Conservation (phyloP, 2,113 vertebrate species). For the Cynopterus brachyotis region DNA sequence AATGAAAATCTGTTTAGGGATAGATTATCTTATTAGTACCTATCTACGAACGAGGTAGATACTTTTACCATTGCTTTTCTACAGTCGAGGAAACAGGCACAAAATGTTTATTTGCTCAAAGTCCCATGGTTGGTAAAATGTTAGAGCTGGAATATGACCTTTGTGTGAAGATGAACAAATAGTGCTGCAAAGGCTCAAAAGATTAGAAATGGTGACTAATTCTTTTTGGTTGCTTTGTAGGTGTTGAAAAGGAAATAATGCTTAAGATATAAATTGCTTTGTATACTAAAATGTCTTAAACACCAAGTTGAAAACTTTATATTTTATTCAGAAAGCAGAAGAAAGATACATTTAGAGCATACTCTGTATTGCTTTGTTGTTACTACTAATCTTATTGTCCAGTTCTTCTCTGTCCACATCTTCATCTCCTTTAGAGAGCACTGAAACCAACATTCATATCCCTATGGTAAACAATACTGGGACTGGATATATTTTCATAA, state of each 20-base stretch:
- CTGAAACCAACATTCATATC: background rate
- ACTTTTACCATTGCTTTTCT: background rate
- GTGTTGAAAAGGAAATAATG: background rate
- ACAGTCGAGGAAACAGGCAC: background rate
- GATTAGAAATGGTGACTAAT: background rate
- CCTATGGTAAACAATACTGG: background rate
- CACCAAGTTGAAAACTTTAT: background rate
- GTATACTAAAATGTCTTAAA: background rate
- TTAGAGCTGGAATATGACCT: background rate
- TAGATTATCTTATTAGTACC: background rate
- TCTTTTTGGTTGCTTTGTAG: background rate
- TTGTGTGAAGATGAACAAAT: background rate
- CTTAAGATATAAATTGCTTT: background rate
- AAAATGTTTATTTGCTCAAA: background rate
- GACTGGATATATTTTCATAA: background rate
- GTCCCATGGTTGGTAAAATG: background rate
- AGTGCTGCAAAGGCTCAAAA: background rate
- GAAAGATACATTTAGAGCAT: background rate
- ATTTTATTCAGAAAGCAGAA: background rate
- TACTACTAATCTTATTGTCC: background rate
- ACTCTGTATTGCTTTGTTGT: background rate
- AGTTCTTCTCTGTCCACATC: background rate
- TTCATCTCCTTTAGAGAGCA: background rate
- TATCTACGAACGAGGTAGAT: background rate
- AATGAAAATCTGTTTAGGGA: background rate